Base-by-base conservation (phyloP, 2,888 invertebrate genomes). In the Entomobrya multifasciata region DNA sequence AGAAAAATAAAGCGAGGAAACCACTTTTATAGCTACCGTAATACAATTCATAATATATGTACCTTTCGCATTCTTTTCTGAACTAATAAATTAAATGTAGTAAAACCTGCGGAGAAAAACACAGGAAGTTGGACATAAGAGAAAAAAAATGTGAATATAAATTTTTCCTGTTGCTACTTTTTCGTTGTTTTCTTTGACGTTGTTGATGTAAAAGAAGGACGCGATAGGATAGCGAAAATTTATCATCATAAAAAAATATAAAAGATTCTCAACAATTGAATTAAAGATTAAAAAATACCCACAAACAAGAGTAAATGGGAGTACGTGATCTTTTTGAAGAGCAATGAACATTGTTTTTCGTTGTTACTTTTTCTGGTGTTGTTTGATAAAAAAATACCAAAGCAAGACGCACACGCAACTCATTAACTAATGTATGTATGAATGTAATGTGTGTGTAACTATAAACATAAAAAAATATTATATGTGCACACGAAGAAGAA, bases 321-420 rank as follows among this genome's bases (percentile, higher is more conserved):
- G 70, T 57, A 87, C 55, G 82, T 70, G 82, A 77, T 36, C 36
- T 6, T 36, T 4, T 36, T 49, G 86, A 80, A 78, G 77, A n/a
- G 74, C 65, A 81, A 67, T 80, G 60, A 83, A 44, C 27, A 49
- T 52, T 79, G 2, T 47, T 82, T 74, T 74, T 82, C 49, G 44
- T 52, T 82, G 57, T 62, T 76, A 49, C 41, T 60, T 62, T 76
- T 77, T n/a, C 17, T 20, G 15, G 17, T 52, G 1, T 15, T 41
- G 10, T 22, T 15, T 52, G 78, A 77, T 85, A 85, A 85, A 36
- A 65, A 65, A 65, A 81, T 67, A 76, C 49, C n/a, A 65, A 65
- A 77, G 52, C 17, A 72, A 82, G 49, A 74, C 62, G 70, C 84
- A 78, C 84, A 85, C 84, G 84, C 78, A 85, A 85, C 78, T 78